phyloP scores from a whole-genome alignment of 2,113 vertebrate genomes.

The Conger conger region DNA sequence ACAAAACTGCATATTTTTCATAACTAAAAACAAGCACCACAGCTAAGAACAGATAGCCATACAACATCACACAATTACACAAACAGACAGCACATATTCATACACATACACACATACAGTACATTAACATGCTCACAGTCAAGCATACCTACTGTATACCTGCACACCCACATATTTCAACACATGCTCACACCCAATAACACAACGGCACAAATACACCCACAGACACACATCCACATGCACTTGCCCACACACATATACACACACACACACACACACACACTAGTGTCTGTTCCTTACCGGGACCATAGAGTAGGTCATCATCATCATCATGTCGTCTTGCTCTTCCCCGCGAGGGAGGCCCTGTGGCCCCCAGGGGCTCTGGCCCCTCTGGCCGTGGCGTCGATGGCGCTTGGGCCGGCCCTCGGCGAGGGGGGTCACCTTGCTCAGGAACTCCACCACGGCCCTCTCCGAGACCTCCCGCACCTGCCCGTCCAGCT shows the following conservation, averaged over 20 bases:
- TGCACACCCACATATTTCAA: no score
- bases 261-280: background rate
- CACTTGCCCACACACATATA: background rate
- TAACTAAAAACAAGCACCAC: background rate
- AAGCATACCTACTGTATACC: no score
- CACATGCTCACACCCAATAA: background rate
- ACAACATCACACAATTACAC: background rate
- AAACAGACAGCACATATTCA: background rate
- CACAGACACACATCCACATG: background rate
- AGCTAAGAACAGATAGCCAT: background rate
- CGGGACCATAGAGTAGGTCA: conserved; percentile 85
- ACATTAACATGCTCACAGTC: no score
- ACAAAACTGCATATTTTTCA: background rate
- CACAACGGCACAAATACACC: background rate
- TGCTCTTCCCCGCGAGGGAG: conserved; percentile 53
- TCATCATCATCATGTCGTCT: conserved; percentile 75
- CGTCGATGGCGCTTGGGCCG: conserved; percentile 26
- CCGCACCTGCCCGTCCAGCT: conserved; percentile 61
- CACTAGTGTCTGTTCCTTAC: conserved; percentile 56
- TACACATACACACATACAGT: background rate
- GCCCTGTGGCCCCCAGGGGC: conserved; percentile 22
- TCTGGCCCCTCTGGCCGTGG: conserved; percentile 66
- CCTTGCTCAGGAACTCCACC: conserved; percentile 17
- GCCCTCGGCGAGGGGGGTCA: conserved; percentile 1
- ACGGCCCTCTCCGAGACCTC: conserved; percentile 47